A percentile compares a stretch with the other conserved stretches of the same genome.
Conservation (phyloP, 1,140 invertebrate species). For the Meloidogyne floridensis region DNA sequence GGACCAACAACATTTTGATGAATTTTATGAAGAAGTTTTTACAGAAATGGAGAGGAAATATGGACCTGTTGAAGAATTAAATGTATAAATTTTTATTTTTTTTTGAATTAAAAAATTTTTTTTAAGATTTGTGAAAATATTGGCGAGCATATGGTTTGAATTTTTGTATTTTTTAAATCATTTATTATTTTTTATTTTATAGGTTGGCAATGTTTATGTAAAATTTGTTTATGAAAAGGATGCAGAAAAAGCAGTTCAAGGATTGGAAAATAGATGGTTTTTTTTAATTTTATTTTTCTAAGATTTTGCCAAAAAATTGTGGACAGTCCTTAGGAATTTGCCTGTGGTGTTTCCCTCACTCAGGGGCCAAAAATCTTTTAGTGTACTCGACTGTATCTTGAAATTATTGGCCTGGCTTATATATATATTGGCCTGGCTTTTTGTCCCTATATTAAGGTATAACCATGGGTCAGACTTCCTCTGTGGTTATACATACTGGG, state of each 20-base stretch:
- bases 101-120: not conserved
- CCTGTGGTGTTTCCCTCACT: too few relatives aligned
- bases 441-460: too few relatives aligned
- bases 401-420: too few relatives aligned
- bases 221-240: slow-evolving; percentile 94
- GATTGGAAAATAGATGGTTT: slow-evolving; percentile 92
- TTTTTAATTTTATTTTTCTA: slow-evolving; percentile 8
- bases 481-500: too few relatives aligned
- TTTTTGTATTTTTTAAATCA: slow-evolving; percentile 3
- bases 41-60: slow-evolving; percentile 33
- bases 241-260: slow-evolving; percentile 92
- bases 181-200: not conserved
- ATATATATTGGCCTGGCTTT: too few relatives aligned
- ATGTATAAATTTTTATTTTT: slow-evolving; percentile 29
- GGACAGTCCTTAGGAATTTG: too few relatives aligned
- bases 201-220: slow-evolving; percentile 57
- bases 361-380: too few relatives aligned
- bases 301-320: too few relatives aligned
- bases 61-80: slow-evolving; percentile 38
- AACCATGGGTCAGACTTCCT: too few relatives aligned
- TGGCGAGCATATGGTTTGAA: slow-evolving; percentile 80
- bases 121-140: slow-evolving; percentile 88
- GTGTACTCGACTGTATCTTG: too few relatives aligned
- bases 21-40: slow-evolving; percentile 94
- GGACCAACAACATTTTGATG: slow-evolving; percentile 98